Evolutionary conservation across 2,888 invertebrate genomes (phyloP).

Genomic region (Conistra vaccinii): DNA sequence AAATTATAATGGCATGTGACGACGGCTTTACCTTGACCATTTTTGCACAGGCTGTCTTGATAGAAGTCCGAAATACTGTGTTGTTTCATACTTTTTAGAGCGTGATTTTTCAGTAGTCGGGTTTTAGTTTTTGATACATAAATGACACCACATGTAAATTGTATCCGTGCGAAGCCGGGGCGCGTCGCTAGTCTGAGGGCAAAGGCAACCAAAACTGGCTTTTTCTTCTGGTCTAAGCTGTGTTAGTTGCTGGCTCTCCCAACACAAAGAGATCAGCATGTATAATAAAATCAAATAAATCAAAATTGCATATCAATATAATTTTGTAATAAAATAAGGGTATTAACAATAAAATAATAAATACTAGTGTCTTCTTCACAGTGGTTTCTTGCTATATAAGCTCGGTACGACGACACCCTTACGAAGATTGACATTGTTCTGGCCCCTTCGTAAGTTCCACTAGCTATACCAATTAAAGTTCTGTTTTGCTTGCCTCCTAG

Average conservation of each 20-base stretch:
- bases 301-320: conserved; percentile 24
- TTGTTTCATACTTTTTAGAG: no score
- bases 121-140: no score
- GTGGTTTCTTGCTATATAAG: conserved; percentile 34
- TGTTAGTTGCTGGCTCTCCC: not conserved
- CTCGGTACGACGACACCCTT: conserved; percentile 35
- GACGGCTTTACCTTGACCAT: no score
- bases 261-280: not conserved
- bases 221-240: no score
- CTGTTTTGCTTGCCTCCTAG: not conserved
- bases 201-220: no score
- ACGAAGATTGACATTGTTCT: conserved; percentile 36
- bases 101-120: no score
- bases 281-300: conserved; percentile 29
- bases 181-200: no score
- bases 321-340: conserved; percentile 26
- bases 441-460: conserved; percentile 8
- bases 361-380: not conserved
- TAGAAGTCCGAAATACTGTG: no score
- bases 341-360: conserved; percentile 8
- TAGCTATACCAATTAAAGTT: conserved; percentile 49
- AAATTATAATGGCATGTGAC: no score
- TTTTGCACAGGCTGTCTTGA: no score
- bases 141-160: no score
- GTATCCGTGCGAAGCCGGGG: no score